Base-by-base conservation (phyloP, 2,113 vertebrate species). In the Silurus asotus region DNA sequence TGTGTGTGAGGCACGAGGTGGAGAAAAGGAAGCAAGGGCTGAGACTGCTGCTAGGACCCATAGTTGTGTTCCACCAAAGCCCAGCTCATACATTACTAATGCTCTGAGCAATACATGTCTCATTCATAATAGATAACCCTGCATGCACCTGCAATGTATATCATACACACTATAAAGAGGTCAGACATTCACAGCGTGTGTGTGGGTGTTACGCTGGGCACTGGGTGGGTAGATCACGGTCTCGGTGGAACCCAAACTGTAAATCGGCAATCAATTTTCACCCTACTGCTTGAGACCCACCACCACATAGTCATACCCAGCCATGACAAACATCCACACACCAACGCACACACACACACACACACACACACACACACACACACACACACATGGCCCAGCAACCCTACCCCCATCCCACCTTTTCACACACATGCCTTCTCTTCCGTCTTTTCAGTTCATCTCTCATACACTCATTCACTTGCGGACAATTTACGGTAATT, bases 61-160 rank as follows among this genome's bases (percentile, higher is more conserved):
- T 88, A 88, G 86, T 89, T 58, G 61, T 82, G 61, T 87, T 92
- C 81, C 81, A 86, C 91, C 84, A 89, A 89, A 84, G 87, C 91
- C 90, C 92, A 91, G 91, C 88, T 90, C 89, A 93, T 94, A 91
- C 92, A 94, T 93, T 94, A 91, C 89, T 91, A 93, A 91, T 90
- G 92, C 88, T 88, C 83, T 85, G 86, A 94, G 91, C 89, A 90
- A 89, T 91, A 89, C 91, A 90, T 74, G 88, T 93, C 93, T 93
- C 92, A 93, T 94, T 94, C 90, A 94, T 94, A 93, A 94, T 94
- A 91, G 92, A 95, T 95, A 88, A 88, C 87, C 89, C 87, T 48
- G 79, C 90, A 81, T 89, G 89, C 89, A 85, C 87, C 90, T 93
- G 90, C 88, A 90, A 93, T 89, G 89, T 93, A 92, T 92, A 91